Evolutionary conservation across 2,888 invertebrate genomes (phyloP).

Genomic region (Idaea aversata): DNA sequence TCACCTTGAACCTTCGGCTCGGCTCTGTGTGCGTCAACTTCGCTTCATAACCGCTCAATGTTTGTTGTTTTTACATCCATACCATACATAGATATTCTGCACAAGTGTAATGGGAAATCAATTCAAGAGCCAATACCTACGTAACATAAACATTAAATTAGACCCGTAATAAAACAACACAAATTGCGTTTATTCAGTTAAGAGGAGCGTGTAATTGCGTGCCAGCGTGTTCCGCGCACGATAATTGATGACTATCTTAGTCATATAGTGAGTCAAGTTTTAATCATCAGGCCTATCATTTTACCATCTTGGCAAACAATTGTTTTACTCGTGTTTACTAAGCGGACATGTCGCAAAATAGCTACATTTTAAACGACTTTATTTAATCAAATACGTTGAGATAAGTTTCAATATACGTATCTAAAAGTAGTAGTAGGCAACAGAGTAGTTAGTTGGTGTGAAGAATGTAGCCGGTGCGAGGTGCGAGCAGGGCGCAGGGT

Average conservation of each 20-base stretch:
- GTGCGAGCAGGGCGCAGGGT: background rate
- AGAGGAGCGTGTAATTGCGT: constrained; percentile 12
- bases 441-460: background rate
- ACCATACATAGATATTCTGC: constrained; percentile 9
- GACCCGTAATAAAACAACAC: background rate
- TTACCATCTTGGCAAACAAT: constrained; percentile 16
- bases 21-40: constrained; percentile 8
- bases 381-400: background rate
- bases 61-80: constrained; percentile 34
- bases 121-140: constrained; percentile 4
- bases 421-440: background rate
- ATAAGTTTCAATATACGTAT: background rate
- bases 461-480: background rate
- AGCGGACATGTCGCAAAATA: background rate
- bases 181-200: background rate
- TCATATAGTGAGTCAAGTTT: constrained; percentile 23
- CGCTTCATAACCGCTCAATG: constrained; percentile 11
- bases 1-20: constrained; percentile 33
- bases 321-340: constrained; percentile 10
- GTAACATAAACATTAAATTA: constrained; percentile 23
- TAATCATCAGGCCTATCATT: constrained; percentile 20
- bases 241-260: constrained; percentile 21
- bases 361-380: background rate
- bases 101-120: background rate
- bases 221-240: constrained; percentile 17